Evolutionary conservation across 2,797 vertebrate genomes (phyloP).

Genomic region (Catamblyrhynchus diadema): DNA sequence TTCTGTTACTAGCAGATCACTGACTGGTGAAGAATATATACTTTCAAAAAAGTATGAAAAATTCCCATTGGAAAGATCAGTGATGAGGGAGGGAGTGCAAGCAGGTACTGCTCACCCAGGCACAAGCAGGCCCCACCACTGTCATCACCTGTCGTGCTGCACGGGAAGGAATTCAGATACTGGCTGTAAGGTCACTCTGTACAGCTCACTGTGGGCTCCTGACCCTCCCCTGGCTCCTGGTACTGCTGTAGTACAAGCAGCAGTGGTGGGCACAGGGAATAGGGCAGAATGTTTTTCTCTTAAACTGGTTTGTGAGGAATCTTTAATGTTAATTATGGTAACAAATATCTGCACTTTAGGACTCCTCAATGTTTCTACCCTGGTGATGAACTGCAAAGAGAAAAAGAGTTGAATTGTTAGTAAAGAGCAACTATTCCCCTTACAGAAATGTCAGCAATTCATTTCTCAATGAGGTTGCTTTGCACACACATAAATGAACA

Average conservation of each 20-base stretch:
- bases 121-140: not conserved
- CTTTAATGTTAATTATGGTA: not conserved
- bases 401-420: not conserved
- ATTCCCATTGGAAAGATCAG: not conserved
- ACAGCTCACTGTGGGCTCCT: not conserved
- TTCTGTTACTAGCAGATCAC: not conserved
- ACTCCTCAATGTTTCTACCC: not conserved
- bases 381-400: not conserved
- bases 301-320: not conserved
- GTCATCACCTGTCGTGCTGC: rapidly evolving
- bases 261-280: not conserved
- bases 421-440: not conserved
- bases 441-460: not conserved
- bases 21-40: not conserved
- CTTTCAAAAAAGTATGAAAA: not conserved
- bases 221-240: rapidly evolving
- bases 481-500: too few species aligned
- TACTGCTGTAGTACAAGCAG: not conserved
- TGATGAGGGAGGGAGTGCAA: not conserved
- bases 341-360: not conserved
- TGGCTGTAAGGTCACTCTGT: not conserved
- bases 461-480: not conserved
- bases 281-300: not conserved
- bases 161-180: rapidly evolving
- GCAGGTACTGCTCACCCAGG: not conserved